Base-by-base conservation (phyloP, 2,888 invertebrate genomes). In the Camptogramma bilineatum region DNA sequence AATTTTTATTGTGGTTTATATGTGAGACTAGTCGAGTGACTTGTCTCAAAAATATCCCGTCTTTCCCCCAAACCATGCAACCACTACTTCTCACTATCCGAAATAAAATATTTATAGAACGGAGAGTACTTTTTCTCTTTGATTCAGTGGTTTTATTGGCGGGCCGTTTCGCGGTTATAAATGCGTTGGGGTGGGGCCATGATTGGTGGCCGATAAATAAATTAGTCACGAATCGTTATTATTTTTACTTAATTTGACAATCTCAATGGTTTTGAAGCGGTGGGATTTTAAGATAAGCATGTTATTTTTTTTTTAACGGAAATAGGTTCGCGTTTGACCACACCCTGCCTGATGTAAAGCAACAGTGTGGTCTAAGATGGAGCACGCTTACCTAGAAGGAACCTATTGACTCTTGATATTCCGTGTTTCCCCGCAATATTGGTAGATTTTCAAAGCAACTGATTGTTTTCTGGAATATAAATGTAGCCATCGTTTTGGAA, bases 71-170 rank as follows among this genome's bases (percentile, higher is more conserved):
- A 31, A 44, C 13, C 16, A 52, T 68, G 66, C 66, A 64, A 57
- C 80, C 87, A 84, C 81, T 81, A 89, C 83, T 82, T 88, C 90
- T 90, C 90, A 92, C 92, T 92, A 91, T 90, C 90, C 88, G 84
- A 91, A 92, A 92, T 92, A 92, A 92, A 92, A 92, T 91, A 92
- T 92, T 92, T 92, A 92, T 92, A 88, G 89, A 86, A 84, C 81
- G 77, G 83, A 85, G 88, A 87, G 92, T 88, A 91, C 84, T 93
- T 92, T 91, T 93, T 92, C 92, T 91, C 91, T 91, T 91, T 92
- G 92, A 93, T 93, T 93, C 92, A 93, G 87, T 91, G 91, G 90
- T 91, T 92, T 90, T 92, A 93, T 92, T 92, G 92, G 91, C 81
- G 76, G 85, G 78, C 85, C 85, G 86, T 85, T 88, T 85, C 84